A percentile compares a stretch with the other conserved stretches of the same genome.
These are phyloP conservation scores for Anas acuta DNA, from an alignment of 2,797 vertebrate genomes.

Conservation along the genomic window DNA sequence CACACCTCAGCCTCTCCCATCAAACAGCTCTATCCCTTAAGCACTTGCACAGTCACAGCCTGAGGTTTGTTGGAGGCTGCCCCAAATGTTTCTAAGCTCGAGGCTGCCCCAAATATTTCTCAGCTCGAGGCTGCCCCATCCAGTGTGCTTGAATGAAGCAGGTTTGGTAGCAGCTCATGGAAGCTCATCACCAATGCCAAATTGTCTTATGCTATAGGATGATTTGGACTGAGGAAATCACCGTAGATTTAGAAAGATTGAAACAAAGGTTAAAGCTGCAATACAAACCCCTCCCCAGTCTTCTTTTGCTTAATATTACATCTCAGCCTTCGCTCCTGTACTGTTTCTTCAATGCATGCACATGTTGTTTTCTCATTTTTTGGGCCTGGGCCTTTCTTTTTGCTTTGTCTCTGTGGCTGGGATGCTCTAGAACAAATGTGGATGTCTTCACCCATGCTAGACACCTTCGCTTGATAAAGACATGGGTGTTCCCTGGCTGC, in stretches of 20 bases:
- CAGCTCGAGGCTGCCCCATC: background rate
- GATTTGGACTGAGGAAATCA: background rate
- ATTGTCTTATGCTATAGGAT: background rate
- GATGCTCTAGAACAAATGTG: background rate
- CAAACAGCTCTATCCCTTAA: background rate
- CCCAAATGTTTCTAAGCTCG: background rate
- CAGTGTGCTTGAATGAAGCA: background rate
- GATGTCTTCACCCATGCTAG: background rate
- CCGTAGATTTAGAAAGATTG: background rate
- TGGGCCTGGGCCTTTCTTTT: background rate
- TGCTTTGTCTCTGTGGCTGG: background rate
- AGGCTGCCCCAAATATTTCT: background rate
- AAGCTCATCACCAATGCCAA: background rate
- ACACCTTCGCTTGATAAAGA: background rate
- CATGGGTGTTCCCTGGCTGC: background rate
- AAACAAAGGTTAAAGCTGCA: background rate
- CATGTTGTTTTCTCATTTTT: background rate
- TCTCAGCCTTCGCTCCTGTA: background rate
- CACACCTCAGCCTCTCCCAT: background rate
- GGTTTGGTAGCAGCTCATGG: background rate
- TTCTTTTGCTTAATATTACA: background rate
- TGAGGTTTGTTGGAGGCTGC: background rate
- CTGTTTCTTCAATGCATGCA: background rate
- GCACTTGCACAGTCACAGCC: background rate
- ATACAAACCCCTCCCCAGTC: background rate